phyloP scores from a whole-genome alignment of 2,888 invertebrate species.

The Himalopsyche japonica region DNA sequence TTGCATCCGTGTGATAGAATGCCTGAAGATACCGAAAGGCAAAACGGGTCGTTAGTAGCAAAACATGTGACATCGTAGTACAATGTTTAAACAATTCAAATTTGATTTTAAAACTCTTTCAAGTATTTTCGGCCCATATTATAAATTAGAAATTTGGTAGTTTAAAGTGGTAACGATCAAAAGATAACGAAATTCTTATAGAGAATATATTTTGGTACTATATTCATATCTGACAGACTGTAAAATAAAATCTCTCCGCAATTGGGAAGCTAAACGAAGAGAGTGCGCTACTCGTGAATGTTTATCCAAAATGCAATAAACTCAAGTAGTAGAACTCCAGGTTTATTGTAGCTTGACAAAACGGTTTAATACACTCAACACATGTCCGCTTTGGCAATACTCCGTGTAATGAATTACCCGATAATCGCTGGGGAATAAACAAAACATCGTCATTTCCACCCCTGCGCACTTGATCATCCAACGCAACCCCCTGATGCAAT shows the following conservation, averaged over 20 bases:
- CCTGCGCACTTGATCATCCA: neutral
- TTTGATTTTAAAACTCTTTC: too few relatives aligned
- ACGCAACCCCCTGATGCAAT: neutral
- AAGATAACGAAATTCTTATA: too few relatives aligned
- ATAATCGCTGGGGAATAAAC: constrained; percentile 39
- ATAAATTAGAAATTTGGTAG: too few relatives aligned
- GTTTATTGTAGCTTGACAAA: neutral
- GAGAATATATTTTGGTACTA: too few relatives aligned
- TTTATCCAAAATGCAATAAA: constrained; percentile 30
- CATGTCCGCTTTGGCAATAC: constrained; percentile 34
- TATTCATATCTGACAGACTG: neutral
- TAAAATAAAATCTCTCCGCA: neutral
- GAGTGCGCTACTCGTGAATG: neutral
- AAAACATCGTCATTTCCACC: constrained; percentile 19
- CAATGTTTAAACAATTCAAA: too few relatives aligned
- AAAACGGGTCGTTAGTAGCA: too few relatives aligned
- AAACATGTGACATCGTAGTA: too few relatives aligned
- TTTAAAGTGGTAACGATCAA: too few relatives aligned
- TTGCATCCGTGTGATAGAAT: too few relatives aligned
- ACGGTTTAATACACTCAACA: constrained; percentile 40
- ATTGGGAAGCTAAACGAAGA: neutral
- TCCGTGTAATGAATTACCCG: constrained; percentile 38
- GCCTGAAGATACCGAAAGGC: too few relatives aligned
- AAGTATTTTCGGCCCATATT: too few relatives aligned
- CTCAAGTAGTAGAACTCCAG: constrained; percentile 16